phyloP scores from a whole-genome alignment of 2,113 vertebrate species.

The Ovibos moschatus region DNA sequence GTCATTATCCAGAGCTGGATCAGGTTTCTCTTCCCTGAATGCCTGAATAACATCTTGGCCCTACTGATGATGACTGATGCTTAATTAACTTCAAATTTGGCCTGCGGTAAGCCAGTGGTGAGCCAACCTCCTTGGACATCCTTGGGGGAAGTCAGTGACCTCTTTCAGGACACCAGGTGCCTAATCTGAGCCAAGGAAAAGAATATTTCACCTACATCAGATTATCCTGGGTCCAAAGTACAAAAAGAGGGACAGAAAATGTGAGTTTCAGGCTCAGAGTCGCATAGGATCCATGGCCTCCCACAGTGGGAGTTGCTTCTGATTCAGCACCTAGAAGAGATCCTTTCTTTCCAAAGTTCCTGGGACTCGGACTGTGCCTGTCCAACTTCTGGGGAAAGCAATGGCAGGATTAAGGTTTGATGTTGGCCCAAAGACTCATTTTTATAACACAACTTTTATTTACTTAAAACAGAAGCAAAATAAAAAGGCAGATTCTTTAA shows the following conservation, averaged over 20 bases:
- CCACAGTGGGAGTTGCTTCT: not conserved
- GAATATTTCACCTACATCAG: not conserved
- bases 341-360: not conserved
- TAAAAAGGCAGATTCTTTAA: constrained; percentile 10
- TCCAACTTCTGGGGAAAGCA: not conserved
- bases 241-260: constrained; percentile 25
- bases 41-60: constrained; percentile 12
- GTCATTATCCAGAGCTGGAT: not conserved
- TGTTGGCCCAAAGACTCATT: not conserved
- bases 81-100: constrained; percentile 25
- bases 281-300: not conserved
- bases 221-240: not conserved
- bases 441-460: not conserved
- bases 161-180: constrained; percentile 38
- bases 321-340: not conserved
- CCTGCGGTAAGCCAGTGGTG: not conserved
- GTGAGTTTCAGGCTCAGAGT: not conserved
- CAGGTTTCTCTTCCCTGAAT: constrained; percentile 11
- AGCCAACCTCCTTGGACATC: constrained; percentile 36
- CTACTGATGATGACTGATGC: not conserved
- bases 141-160: constrained; percentile 34
- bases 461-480: constrained; percentile 32
- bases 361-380: not conserved
- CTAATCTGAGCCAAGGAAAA: constrained; percentile 36
- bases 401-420: not conserved